Evolutionary conservation across 2,888 invertebrate species (phyloP).

Genomic region (Hirtodrosophila histrioides): DNA sequence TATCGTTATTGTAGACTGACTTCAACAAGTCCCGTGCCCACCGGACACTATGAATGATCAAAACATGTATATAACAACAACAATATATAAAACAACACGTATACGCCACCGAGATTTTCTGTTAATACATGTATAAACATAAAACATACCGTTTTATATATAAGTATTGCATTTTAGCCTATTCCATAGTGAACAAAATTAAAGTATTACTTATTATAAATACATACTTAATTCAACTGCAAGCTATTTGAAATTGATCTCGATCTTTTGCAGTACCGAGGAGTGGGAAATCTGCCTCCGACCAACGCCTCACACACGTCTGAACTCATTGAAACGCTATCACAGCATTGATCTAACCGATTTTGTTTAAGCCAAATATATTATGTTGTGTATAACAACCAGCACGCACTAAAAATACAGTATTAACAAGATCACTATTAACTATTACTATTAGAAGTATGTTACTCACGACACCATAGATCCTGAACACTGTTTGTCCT

Average conservation of each 20-base stretch:
- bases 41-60: constrained; percentile 79
- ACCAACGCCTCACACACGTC: constrained; percentile 70
- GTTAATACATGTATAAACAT: constrained; percentile 17
- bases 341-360: constrained; percentile 74
- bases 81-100: constrained; percentile 21
- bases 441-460: too few relatives aligned
- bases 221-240: not conserved
- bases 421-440: too few relatives aligned
- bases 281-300: constrained; percentile 82
- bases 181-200: constrained; percentile 34
- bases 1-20: constrained; percentile 79
- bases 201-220: constrained; percentile 63
- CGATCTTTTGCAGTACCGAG: constrained; percentile 78
- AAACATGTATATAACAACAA: constrained; percentile 1
- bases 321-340: constrained; percentile 64
- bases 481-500: too few relatives aligned
- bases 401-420: not conserved
- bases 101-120: constrained; percentile 57
- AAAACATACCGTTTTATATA: constrained; percentile 16
- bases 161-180: constrained; percentile 34
- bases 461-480: too few relatives aligned
- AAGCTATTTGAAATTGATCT: constrained; percentile 10
- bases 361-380: constrained; percentile 61
- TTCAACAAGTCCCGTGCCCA: constrained; percentile 81
- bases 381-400: not conserved